A percentile compares a stretch with the other conserved stretches of the same genome.
Evolutionary conservation across 2,113 vertebrate species (phyloP).

Genomic region (Nipponia nippon): DNA sequence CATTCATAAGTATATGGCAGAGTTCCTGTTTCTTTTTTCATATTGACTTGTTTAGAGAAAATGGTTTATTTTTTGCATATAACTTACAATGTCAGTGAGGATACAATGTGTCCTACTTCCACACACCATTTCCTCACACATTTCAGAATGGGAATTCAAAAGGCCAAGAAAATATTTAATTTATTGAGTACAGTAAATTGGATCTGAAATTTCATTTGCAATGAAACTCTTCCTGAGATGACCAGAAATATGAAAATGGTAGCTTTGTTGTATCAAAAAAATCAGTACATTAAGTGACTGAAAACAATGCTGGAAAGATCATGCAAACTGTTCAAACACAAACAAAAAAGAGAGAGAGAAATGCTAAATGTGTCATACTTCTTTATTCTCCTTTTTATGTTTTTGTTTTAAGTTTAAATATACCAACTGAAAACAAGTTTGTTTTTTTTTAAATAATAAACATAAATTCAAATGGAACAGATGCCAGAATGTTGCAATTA

Average conservation of each 20-base stretch:
- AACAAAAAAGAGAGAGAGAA: not conserved
- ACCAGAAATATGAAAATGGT: not conserved
- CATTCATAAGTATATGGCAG: not conserved
- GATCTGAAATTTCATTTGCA: not conserved
- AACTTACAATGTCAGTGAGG: not conserved
- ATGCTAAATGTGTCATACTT: not conserved
- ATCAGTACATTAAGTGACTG: not conserved
- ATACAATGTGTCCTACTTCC: not conserved
- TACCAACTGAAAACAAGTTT: not conserved
- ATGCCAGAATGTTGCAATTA: slow-evolving; percentile 48
- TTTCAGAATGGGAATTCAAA: not conserved
- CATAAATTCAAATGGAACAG: not conserved
- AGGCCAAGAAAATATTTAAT: not conserved
- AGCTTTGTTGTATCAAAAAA: not conserved
- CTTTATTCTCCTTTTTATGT: not conserved
- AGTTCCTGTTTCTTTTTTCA: not conserved
- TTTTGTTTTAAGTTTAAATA: not conserved
- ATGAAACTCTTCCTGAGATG: not conserved
- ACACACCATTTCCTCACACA: not conserved
- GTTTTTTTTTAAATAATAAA: not conserved
- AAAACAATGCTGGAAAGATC: not conserved
- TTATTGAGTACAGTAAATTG: not conserved
- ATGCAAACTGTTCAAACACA: not conserved
- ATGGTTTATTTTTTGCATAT: not conserved
- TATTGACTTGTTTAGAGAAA: not conserved